Evolutionary conservation across 2,888 invertebrate species (phyloP).

Genomic region (Lasioglossum zephyrum): DNA sequence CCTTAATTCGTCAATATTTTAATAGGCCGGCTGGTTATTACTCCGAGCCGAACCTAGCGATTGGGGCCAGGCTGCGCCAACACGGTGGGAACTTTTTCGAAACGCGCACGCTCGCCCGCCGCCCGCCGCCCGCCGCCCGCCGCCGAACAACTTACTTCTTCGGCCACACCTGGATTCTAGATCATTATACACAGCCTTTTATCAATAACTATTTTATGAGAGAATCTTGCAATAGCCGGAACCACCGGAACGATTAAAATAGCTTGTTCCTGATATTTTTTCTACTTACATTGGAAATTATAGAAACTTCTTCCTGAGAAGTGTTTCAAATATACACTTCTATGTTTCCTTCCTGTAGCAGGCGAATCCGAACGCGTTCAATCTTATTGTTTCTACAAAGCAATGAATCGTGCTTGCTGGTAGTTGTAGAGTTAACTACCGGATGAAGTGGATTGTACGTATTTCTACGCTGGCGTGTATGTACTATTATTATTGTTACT

Average conservation of each 20-base stretch:
- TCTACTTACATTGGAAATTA: not conserved
- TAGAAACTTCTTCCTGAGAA: not conserved
- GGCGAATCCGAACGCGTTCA: no score
- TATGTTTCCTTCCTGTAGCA: no score
- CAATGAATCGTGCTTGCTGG: no score
- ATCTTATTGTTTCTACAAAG: no score
- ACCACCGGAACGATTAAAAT: not conserved
- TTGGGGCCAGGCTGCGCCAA: not conserved
- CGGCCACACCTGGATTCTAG: not conserved
- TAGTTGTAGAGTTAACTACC: no score
- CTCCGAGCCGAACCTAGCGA: not conserved
- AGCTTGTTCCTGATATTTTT: not conserved
- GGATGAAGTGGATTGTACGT: no score
- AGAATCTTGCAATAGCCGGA: no score
- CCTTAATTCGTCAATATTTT: constrained; percentile 24
- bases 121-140: no score
- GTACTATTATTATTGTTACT: no score
- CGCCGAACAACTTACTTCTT: not conserved
- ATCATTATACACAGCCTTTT: not conserved
- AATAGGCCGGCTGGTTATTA: not conserved
- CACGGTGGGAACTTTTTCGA: not conserved
- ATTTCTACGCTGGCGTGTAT: no score
- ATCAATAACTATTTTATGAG: not conserved
- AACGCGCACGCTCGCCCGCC: not conserved
- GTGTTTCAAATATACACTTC: not conserved